phyloP scores from a whole-genome alignment of 2,797 vertebrate genomes.

The Amazonetta brasiliensis region DNA sequence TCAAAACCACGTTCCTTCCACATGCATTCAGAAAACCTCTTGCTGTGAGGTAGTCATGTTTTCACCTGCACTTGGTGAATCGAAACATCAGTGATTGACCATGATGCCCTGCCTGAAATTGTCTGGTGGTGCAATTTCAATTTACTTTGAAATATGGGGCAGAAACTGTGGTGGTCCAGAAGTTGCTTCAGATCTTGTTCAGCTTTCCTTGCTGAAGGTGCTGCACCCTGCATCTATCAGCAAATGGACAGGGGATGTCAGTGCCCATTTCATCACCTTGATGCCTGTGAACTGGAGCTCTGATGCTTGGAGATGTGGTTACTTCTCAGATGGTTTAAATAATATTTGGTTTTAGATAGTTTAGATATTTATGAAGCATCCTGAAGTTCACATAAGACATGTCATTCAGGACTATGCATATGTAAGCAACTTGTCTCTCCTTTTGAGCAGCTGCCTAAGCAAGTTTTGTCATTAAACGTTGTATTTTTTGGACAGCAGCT shows the following conservation, averaged over 20 bases:
- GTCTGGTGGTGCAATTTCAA: not conserved
- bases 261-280: not conserved
- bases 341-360: conserved; percentile 22
- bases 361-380: conserved; percentile 32
- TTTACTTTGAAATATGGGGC: not conserved
- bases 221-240: not conserved
- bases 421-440: conserved; percentile 33
- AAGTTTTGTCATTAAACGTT: not conserved
- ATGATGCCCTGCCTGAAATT: not conserved
- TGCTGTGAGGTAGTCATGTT: fast-evolving
- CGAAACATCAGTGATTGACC: not conserved
- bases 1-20: not conserved
- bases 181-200: not conserved
- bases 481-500: conserved; percentile 40
- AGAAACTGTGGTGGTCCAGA: not conserved
- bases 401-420: conserved; percentile 11
- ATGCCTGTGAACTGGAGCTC: not conserved
- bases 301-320: not conserved
- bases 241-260: not conserved
- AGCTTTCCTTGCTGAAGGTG: not conserved
- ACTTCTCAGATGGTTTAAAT: conserved; percentile 13
- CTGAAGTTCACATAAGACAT: not conserved
- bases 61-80: not conserved
- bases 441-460: conserved; percentile 64
- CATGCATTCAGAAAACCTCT: not conserved